Conservation (phyloP, 2,113 vertebrate genomes). For the Muntiacus reevesi region DNA sequence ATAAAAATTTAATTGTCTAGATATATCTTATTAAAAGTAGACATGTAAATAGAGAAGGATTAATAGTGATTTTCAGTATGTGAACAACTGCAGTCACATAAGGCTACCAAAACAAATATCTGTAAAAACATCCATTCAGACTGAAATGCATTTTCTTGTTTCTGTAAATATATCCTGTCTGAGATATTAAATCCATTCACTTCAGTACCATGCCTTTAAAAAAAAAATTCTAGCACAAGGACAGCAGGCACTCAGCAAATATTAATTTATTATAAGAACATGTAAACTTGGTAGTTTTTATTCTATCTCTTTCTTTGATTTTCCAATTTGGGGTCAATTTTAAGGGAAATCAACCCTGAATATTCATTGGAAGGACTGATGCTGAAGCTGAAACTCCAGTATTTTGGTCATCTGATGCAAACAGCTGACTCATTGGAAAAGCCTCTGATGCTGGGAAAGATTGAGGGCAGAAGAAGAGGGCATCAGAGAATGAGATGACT, state of each 20-base stretch:
- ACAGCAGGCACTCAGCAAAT: neutral
- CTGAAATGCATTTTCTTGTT: neutral
- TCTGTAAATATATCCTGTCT: neutral
- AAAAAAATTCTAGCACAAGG: neutral
- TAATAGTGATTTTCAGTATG: neutral
- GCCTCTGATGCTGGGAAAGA: neutral
- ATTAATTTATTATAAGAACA: neutral
- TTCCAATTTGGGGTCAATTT: neutral
- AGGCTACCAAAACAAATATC: neutral
- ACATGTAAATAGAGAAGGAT: neutral
- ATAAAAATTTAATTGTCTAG: neutral
- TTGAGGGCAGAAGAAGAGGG: neutral
- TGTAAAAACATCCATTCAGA: neutral
- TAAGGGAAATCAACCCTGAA: neutral
- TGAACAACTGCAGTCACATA: neutral
- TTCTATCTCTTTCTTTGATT: neutral
- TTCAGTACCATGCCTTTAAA: neutral
- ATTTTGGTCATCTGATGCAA: neutral
- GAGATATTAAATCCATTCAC: neutral
- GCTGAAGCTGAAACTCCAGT: neutral
- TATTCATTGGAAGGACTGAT: neutral
- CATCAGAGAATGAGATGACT: neutral
- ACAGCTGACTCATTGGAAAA: neutral
- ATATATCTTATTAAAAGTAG: neutral
- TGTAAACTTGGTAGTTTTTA: neutral